Base-by-base conservation (phyloP, 2,113 vertebrate genomes). In the Corythoichthys intestinalis region DNA sequence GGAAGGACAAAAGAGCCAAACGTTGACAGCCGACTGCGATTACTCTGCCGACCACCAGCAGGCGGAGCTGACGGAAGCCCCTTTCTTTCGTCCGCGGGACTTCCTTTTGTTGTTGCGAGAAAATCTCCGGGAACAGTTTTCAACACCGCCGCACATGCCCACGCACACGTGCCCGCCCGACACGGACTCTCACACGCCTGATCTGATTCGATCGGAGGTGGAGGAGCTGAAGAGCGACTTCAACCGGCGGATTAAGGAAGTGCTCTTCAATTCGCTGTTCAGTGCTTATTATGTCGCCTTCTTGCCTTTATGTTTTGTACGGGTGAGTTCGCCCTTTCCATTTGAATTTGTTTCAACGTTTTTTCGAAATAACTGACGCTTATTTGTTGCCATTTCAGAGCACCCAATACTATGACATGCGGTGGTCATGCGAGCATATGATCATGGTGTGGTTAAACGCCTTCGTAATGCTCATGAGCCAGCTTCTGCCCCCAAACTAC, bases 371-470 rank as follows among this genome's bases (percentile, higher is more conserved):
- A 54, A 54, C 20, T 6, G 12, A 56, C 9, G 2, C 20, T 52
- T 2, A 15, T 17, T 4, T 60, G 3, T 49, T 39, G 44, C 48
- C 0, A 7, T 65, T 3, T 10, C 90, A 99, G 97, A 99, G 96
- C 83, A 98, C 97, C 0, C 97, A 98, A 91, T 98, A 99, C 91
- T 98, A 98, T 1, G 97, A 99, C 91, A 99, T 98, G 97, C 96
- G 97, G 74, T 99, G 97, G 97, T 98, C 97, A 10, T 98, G 97
- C n/a, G 97, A 99, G 86, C 97, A 99, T 80, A 94, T 99, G 83
- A 97, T 98, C 86, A 98, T 99, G 96, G 97, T 99, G 85, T 99
- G 97, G 97, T 96, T 99, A 91, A 99, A 99, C 20, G 96, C 97
- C n/a, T 98, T 98, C 53, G 97, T 98, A 82, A 98, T 99, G 97